Percentiles rank a stretch among this genome's conserved stretches.
Conservation (phyloP, 2,113 vertebrate genomes). For the Speoplatyrhinus poulsoni region DNA sequence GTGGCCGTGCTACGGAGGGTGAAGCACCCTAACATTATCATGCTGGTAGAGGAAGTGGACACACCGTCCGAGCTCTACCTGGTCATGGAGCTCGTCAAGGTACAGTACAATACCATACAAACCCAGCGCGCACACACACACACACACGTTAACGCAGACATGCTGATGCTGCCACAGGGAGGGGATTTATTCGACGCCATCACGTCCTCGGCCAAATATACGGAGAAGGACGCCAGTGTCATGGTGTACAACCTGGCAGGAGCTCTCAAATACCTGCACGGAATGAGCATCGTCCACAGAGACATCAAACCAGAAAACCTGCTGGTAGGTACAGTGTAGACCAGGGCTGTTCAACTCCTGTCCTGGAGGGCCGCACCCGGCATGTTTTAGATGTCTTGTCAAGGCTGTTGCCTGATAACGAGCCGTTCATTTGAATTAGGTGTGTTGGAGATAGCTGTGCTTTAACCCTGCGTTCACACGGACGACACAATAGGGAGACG, state of each 20-base stretch:
- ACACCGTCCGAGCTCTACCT: constrained; percentile 88
- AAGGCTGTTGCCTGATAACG: no score
- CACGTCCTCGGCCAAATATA: constrained; percentile 95
- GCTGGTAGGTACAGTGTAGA: constrained; percentile 73
- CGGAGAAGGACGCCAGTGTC: constrained; percentile 88
- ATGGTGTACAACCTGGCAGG: constrained; percentile 94
- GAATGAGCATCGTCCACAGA: constrained; percentile 91
- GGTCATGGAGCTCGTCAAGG: constrained; percentile 98
- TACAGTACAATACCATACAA: constrained; percentile 38
- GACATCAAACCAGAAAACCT: constrained; percentile 98
- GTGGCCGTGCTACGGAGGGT: constrained; percentile 92
- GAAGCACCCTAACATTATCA: constrained; percentile 98
- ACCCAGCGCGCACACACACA: background rate
- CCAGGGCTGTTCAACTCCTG: background rate
- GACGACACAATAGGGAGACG: background rate
- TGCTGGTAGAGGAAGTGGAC: constrained; percentile 96
- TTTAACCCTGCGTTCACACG: background rate
- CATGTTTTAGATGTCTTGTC: no score
- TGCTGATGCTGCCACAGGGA: constrained; percentile 74
- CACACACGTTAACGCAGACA: background rate
- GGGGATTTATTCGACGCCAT: constrained; percentile 97
- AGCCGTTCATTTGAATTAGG: no score
- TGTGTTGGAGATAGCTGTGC: background rate
- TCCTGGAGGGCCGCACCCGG: no score
- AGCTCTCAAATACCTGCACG: constrained; percentile 92